Conservation (phyloP, 2,888 invertebrate species). For the Phaonia tiefii region DNA sequence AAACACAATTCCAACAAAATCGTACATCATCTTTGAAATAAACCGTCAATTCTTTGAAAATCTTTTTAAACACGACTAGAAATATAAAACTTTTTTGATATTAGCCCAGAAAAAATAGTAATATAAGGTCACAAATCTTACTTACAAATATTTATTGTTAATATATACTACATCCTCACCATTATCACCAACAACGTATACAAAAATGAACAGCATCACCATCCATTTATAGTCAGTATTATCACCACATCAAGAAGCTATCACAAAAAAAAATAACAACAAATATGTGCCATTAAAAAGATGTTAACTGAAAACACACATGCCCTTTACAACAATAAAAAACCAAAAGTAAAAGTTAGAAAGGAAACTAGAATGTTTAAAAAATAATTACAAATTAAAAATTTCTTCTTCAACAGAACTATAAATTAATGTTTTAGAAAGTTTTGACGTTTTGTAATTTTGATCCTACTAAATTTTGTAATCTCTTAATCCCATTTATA, state of each 20-base stretch:
- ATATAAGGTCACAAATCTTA: slow-evolving; percentile 6
- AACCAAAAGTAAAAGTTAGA: background rate
- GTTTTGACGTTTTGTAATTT: no score
- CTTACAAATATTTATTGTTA: background rate
- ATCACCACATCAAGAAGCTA: background rate
- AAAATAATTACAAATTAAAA: background rate
- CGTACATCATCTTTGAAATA: background rate
- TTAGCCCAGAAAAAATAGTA: slow-evolving; percentile 6
- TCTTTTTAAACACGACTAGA: slow-evolving; percentile 27
- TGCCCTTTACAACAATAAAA: no score
- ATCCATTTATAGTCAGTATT: slow-evolving; percentile 35
- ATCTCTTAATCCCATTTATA: no score
- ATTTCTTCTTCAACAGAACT: no score
- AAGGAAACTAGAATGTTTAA: background rate
- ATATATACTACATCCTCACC: background rate
- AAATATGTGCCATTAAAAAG: slow-evolving; percentile 34
- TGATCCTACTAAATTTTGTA: no score
- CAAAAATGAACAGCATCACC: slow-evolving; percentile 6
- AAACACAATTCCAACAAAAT: background rate
- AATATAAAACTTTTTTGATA: slow-evolving; percentile 27
- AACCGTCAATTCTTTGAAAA: slow-evolving; percentile 24
- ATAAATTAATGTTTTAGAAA: no score
- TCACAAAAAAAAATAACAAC: slow-evolving; percentile 26
- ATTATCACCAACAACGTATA: slow-evolving; percentile 10
- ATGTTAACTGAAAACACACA: background rate